A percentile compares a stretch with the other conserved stretches of the same genome.
Evolutionary conservation across 2,113 vertebrate species (phyloP).

Genomic region (Rhadina sibilatrix): DNA sequence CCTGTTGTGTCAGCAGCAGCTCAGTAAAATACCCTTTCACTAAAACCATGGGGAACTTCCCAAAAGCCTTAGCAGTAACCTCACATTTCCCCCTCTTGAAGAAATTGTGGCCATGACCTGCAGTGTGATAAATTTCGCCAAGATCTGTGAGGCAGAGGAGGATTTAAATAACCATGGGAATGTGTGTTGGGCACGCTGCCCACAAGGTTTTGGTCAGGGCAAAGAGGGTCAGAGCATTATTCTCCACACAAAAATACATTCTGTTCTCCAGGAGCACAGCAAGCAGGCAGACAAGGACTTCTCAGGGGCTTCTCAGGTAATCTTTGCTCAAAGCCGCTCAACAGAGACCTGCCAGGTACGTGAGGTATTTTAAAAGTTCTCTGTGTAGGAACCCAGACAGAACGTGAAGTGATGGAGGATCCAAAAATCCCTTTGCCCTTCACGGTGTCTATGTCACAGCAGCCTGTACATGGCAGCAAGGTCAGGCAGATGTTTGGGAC

Average conservation of each 20-base stretch:
- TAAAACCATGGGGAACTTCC: not conserved
- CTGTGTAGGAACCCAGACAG: not conserved
- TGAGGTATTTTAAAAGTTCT: not conserved
- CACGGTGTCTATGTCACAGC: accelerated
- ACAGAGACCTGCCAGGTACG: not conserved
- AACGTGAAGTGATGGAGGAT: accelerated
- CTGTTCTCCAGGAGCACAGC: not conserved
- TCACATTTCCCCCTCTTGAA: not conserved
- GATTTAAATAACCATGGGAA: not conserved
- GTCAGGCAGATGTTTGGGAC: not conserved
- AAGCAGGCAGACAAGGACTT: not conserved
- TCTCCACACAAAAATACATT: not conserved
- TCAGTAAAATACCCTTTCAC: not conserved
- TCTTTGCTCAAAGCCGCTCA: not conserved
- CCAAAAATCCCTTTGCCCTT: not conserved
- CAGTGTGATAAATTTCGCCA: not conserved
- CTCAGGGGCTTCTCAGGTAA: not conserved
- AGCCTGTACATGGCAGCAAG: accelerated
- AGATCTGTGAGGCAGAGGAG: not conserved
- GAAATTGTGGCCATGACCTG: not conserved
- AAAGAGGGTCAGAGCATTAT: not conserved
- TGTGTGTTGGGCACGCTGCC: accelerated
- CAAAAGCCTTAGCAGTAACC: not conserved
- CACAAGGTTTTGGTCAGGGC: not conserved
- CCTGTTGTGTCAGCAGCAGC: not conserved